phyloP scores from a whole-genome alignment of 2,888 invertebrate species.

The Empis livida region DNA sequence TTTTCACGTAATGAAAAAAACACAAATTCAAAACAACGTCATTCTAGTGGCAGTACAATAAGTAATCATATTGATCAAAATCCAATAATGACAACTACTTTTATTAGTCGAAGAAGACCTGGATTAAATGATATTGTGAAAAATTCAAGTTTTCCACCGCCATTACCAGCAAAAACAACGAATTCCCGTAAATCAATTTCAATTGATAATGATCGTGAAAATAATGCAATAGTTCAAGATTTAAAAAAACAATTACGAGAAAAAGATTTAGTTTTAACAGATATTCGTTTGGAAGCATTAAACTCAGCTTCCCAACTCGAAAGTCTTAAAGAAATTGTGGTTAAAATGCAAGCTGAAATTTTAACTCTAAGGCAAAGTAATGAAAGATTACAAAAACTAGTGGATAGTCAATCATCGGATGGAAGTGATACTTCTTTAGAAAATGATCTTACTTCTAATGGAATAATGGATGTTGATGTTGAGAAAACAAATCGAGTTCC shows the following conservation, averaged over 20 bases:
- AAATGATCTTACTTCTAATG: conserved; percentile 34
- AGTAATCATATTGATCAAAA: conserved; percentile 23
- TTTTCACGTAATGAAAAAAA: conserved; percentile 79
- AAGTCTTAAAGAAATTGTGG: conserved; percentile 90
- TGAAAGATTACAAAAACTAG: conserved; percentile 80
- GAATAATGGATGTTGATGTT: conserved; percentile 40
- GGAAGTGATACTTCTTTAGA: conserved; percentile 49
- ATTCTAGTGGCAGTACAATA: conserved; percentile 14
- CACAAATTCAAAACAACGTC: conserved; percentile 47
- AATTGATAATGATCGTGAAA: conserved; percentile 32
- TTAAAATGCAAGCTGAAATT: conserved; percentile 94
- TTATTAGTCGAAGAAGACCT: neutral
- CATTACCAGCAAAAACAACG: conserved; percentile 28
- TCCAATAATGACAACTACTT: conserved; percentile 38
- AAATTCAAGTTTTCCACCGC: conserved; percentile 24
- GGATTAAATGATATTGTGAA: neutral
- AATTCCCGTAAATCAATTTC: conserved; percentile 37
- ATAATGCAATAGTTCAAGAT: conserved; percentile 51
- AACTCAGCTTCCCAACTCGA: conserved; percentile 96
- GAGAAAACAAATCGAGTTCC: conserved; percentile 36
- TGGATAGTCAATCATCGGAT: conserved; percentile 50
- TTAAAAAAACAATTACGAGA: conserved; percentile 87
- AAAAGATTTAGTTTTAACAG: conserved; percentile 91
- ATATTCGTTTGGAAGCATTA: conserved; percentile 89
- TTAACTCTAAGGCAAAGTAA: conserved; percentile 92